Conservation (phyloP, 92 coral and sea anemone genomes). For the Diadumene lineata region DNA sequence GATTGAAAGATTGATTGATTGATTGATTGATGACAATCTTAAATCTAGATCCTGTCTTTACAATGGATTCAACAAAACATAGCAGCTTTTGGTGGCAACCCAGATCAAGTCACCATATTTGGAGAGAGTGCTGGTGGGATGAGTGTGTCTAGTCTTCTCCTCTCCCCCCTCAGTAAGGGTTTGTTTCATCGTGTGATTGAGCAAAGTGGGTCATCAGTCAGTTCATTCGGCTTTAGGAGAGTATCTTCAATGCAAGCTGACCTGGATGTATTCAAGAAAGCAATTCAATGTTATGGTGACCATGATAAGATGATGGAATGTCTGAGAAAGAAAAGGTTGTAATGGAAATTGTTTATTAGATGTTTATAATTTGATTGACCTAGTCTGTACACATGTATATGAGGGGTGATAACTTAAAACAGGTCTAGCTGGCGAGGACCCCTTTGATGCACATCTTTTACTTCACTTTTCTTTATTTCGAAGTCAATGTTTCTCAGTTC, state of each 20-base stretch:
- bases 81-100: slow-evolving; percentile 46
- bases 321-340: neutral
- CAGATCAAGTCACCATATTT: slow-evolving; percentile 47
- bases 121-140: slow-evolving; percentile 54
- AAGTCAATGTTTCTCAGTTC: too few species aligned
- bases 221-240: neutral
- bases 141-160: slow-evolving; percentile 40
- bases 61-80: slow-evolving; percentile 19
- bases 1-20: too few species aligned
- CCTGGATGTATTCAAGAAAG: neutral
- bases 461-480: too few species aligned
- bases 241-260: neutral
- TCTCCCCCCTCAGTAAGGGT: slow-evolving; percentile 48
- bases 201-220: slow-evolving; percentile 45
- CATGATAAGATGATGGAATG: neutral
- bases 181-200: slow-evolving; percentile 51
- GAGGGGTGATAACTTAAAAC: too few species aligned
- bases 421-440: too few species aligned
- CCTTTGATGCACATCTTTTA: too few species aligned
- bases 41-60: neutral
- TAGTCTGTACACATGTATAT: too few species aligned
- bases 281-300: neutral
- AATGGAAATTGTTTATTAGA: too few species aligned
- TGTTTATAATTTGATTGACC: too few species aligned
- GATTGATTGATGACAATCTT: neutral